A percentile compares a stretch with the other conserved stretches of the same genome.
phyloP scores from a whole-genome alignment of 2,888 invertebrate species.

The Serrognathus titanus region DNA sequence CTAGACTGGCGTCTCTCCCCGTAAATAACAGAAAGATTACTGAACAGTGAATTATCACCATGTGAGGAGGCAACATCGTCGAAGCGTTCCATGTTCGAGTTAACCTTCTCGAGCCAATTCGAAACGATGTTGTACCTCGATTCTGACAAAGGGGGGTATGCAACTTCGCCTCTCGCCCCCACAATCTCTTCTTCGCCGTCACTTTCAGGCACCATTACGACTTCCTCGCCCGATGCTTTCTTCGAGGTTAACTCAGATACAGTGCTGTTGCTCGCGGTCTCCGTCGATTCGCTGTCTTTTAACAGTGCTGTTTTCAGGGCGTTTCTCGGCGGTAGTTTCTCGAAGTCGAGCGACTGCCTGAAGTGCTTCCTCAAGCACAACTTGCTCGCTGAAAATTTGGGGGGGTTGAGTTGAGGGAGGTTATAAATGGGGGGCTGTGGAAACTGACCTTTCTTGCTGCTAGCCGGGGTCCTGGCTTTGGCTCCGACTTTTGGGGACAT shows the following conservation, averaged over 20 bases:
- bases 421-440: background rate
- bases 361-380: conserved; percentile 4
- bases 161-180: background rate
- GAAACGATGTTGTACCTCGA: conserved; percentile 1
- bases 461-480: background rate
- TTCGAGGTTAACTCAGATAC: background rate
- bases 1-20: conserved; percentile 20
- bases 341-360: conserved; percentile 11
- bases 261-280: conserved; percentile 1
- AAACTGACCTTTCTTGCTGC: background rate
- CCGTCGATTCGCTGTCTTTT: conserved; percentile 8
- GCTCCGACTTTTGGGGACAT: background rate
- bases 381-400: conserved; percentile 2
- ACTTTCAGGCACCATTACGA: background rate
- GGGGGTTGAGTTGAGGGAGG: no score
- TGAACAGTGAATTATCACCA: conserved; percentile 27
- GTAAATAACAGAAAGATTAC: conserved; percentile 33
- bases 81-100: background rate
- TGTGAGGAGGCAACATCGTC: background rate
- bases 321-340: conserved; percentile 1
- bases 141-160: background rate
- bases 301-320: background rate
- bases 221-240: background rate
- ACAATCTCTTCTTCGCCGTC: background rate
- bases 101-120: conserved; percentile 11